Conservation (phyloP, 2,113 vertebrate species). For the Myotis yumanensis region DNA sequence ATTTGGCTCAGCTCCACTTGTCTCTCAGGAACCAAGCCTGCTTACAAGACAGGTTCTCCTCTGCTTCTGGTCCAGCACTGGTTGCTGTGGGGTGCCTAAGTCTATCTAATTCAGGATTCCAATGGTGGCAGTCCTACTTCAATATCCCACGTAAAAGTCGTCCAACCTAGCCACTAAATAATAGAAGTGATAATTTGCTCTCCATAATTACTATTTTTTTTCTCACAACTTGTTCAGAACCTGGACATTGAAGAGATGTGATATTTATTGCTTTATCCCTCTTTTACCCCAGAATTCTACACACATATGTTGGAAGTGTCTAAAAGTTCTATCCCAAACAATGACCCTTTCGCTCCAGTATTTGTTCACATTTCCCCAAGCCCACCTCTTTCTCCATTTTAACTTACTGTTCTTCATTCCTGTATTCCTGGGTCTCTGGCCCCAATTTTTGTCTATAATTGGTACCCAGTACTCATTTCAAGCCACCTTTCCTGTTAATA, state of each 20-base stretch:
- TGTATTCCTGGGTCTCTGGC: not conserved
- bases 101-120: not conserved
- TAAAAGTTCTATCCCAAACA: not conserved
- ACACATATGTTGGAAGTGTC: not conserved
- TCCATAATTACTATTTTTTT: not conserved
- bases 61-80: not conserved
- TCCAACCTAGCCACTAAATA: not conserved
- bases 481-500: not conserved
- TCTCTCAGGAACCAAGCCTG: not conserved
- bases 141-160: not conserved
- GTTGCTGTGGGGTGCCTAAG: not conserved
- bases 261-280: not conserved
- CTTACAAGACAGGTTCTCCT: not conserved
- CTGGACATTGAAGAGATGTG: not conserved
- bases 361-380: not conserved
- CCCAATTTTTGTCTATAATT: not conserved
- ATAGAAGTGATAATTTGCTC: not conserved
- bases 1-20: not conserved
- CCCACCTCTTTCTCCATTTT: not conserved
- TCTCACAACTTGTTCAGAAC: not conserved
- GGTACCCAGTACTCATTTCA: not conserved
- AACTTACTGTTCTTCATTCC: not conserved
- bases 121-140: not conserved
- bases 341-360: not conserved
- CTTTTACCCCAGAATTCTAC: not conserved